A percentile compares a stretch with the other conserved stretches of the same genome.
Conservation (phyloP, 1,140 invertebrate genomes). For the Heterodera carotae region DNA sequence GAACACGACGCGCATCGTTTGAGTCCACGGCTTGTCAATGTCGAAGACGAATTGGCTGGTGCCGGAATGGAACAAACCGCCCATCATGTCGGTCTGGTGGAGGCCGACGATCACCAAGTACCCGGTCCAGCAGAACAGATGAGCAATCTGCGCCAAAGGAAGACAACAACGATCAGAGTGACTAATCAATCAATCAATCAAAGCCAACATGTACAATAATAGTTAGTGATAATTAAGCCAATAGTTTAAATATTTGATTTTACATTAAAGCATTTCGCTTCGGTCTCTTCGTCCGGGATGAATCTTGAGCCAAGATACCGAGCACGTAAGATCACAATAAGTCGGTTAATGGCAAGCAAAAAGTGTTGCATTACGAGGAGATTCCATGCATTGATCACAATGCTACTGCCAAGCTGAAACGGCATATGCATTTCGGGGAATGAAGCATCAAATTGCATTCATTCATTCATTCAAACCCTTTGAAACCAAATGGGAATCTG, state of each 20-base stretch:
- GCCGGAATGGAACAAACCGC: not conserved
- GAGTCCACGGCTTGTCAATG: slow-evolving; percentile 1
- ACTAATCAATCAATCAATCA: too few species aligned
- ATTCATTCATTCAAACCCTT: too few species aligned
- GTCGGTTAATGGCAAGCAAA: slow-evolving; percentile 7
- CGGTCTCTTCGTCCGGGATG: slow-evolving; percentile 6
- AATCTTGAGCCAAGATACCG: slow-evolving; percentile 1
- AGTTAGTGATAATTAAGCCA: too few species aligned
- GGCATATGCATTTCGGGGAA: too few species aligned
- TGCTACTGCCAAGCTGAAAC: slow-evolving; percentile 6
- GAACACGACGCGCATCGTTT: not conserved
- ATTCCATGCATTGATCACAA: slow-evolving; percentile 4
- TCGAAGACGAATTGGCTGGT: slow-evolving; percentile 12
- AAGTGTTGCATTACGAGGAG: slow-evolving; percentile 11
- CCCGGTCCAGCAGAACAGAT: not conserved
- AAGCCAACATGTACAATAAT: too few species aligned
- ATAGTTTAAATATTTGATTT: not conserved
- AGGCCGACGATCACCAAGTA: slow-evolving; percentile 1
- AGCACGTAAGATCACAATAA: slow-evolving; percentile 10
- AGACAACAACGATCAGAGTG: not conserved
- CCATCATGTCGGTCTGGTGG: not conserved
- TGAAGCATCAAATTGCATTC: too few species aligned
- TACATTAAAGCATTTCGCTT: slow-evolving; percentile 7
- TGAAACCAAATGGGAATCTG: not conserved
- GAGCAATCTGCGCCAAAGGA: not conserved